A percentile compares a stretch with the other conserved stretches of the same genome.
These are phyloP conservation scores for Leiothrix lutea DNA, from an alignment of 2,113 vertebrate genomes.

Conservation along the genomic window DNA sequence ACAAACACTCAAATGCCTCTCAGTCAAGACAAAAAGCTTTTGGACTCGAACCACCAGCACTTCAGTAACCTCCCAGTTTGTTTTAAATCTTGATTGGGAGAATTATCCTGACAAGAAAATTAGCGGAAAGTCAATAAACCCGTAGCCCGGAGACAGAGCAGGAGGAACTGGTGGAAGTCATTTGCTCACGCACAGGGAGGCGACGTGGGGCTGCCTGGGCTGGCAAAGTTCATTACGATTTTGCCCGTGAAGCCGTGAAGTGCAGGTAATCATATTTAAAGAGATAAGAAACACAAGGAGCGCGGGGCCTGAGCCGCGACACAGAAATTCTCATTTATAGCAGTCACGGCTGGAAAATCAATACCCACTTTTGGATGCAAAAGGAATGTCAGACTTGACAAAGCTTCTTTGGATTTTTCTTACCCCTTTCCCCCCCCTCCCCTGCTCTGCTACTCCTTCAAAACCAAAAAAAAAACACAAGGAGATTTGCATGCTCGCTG, in stretches of 20 bases:
- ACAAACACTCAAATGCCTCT: not conserved
- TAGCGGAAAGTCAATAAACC: slow-evolving; percentile 72
- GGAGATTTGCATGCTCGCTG: not conserved
- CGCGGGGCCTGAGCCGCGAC: slow-evolving; percentile 25
- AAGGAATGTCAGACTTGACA: slow-evolving; percentile 52
- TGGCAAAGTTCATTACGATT: slow-evolving; percentile 63
- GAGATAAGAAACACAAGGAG: slow-evolving; percentile 67
- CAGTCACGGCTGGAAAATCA: slow-evolving; percentile 73
- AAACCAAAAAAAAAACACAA: not conserved
- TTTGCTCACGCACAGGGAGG: not conserved
- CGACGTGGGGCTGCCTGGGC: not conserved
- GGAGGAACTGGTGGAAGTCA: slow-evolving; percentile 22
- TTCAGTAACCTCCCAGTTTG: slow-evolving; percentile 66
- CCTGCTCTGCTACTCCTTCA: not conserved
- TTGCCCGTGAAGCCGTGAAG: slow-evolving; percentile 54
- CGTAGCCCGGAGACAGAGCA: slow-evolving; percentile 56
- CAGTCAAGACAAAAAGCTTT: slow-evolving; percentile 61
- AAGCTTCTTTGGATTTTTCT: slow-evolving; percentile 13
- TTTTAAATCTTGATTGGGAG: slow-evolving; percentile 77
- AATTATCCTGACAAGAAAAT: slow-evolving; percentile 77
- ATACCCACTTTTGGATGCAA: slow-evolving; percentile 58
- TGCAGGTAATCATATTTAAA: slow-evolving; percentile 70
- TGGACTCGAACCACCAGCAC: slow-evolving; percentile 45
- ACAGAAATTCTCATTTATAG: slow-evolving; percentile 74
- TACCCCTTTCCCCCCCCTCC: not conserved